Conservation (phyloP, 2,113 vertebrate genomes). For the Ginglymostoma cirratum region DNA sequence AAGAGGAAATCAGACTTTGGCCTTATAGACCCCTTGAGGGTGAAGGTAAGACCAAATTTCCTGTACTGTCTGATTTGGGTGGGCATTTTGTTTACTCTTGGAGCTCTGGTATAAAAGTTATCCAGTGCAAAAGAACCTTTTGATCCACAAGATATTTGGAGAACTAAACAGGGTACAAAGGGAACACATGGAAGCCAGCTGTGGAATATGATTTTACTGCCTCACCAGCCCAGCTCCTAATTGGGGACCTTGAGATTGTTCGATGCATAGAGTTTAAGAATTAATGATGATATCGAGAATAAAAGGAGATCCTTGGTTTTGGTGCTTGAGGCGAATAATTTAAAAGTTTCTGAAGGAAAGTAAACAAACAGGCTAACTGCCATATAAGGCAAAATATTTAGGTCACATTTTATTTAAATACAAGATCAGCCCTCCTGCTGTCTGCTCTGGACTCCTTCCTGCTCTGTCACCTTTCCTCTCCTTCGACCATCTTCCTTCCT, state of each 20-base stretch:
- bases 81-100: not conserved
- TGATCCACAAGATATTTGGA: not conserved
- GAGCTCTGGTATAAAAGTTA: not conserved
- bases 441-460: not conserved
- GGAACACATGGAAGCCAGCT: constrained; percentile 8
- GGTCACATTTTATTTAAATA: not conserved
- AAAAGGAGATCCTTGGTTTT: not conserved
- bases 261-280: not conserved
- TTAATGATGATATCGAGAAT: not conserved
- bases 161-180: not conserved
- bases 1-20: not conserved
- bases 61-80: not conserved
- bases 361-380: not conserved
- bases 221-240: not conserved
- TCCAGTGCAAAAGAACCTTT: not conserved
- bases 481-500: not conserved
- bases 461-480: not conserved
- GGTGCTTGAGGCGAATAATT: not conserved
- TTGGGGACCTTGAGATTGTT: not conserved
- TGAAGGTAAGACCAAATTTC: not conserved
- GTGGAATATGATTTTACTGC: not conserved
- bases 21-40: not conserved
- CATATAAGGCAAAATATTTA: not conserved
- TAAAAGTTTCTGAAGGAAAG: not conserved
- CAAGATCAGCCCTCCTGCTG: not conserved